Evolutionary conservation across 2,888 invertebrate species (phyloP).

Genomic region (Mesorhabditis spiculigera): DNA sequence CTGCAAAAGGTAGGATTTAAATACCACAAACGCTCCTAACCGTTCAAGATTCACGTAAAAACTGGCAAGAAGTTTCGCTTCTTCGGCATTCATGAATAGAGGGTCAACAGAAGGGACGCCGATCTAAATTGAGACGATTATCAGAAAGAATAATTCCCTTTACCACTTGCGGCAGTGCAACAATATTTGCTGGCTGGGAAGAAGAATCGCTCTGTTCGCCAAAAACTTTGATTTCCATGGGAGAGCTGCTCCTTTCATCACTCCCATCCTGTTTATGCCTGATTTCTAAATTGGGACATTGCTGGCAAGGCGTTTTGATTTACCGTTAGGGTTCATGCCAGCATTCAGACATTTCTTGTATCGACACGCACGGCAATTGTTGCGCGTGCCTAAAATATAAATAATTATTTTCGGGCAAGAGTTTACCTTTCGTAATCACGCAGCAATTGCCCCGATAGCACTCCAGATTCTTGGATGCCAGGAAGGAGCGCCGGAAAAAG

Average conservation of each 20-base stretch:
- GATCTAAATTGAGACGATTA: not conserved
- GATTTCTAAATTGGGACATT: not conserved
- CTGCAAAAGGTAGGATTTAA: slow-evolving; percentile 7
- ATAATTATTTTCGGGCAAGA: too few species aligned
- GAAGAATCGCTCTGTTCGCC: not conserved
- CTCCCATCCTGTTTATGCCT: not conserved
- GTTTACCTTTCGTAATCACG: slow-evolving; percentile 18
- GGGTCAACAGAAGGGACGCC: not conserved
- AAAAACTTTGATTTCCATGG: not conserved
- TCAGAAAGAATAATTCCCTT: not conserved
- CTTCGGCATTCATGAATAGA: slow-evolving; percentile 2
- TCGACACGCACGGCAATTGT: slow-evolving; percentile 30
- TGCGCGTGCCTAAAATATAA: slow-evolving; percentile 18
- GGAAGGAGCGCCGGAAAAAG: slow-evolving; percentile 30
- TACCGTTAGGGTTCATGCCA: slow-evolving; percentile 32
- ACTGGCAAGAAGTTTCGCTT: not conserved
- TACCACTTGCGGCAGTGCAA: not conserved
- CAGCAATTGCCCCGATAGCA: slow-evolving; percentile 31
- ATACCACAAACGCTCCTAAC: not conserved
- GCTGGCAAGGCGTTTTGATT: not conserved
- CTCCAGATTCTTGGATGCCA: slow-evolving; percentile 28
- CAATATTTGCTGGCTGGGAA: not conserved
- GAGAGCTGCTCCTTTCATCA: not conserved
- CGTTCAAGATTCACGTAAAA: slow-evolving; percentile 1
- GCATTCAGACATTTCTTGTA: slow-evolving; percentile 33